Conservation (phyloP, 2,113 vertebrate genomes). For the Gopherus flavomarginatus region DNA sequence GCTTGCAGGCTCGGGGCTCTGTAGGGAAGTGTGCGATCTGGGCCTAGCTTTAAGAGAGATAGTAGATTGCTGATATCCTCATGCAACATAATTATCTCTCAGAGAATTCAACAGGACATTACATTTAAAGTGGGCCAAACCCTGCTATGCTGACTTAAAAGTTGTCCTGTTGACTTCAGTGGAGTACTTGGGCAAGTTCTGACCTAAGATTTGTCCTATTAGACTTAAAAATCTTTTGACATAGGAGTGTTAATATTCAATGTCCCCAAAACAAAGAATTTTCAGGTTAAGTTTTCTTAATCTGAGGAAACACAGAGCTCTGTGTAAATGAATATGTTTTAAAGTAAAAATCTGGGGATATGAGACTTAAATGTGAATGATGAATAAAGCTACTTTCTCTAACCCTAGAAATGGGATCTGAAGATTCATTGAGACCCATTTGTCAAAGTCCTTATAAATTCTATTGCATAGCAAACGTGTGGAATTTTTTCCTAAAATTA, state of each 20-base stretch:
- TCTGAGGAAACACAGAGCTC: background rate
- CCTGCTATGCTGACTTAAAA: background rate
- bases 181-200: background rate
- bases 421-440: background rate
- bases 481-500: background rate
- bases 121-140: background rate
- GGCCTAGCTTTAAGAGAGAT: background rate
- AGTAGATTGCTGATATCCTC: background rate
- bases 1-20: background rate
- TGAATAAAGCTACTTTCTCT: background rate
- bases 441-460: background rate
- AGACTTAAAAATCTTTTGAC: slow-evolving; percentile 17
- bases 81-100: background rate
- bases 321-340: background rate
- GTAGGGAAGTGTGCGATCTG: background rate
- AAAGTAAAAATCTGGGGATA: background rate
- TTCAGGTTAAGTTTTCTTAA: background rate
- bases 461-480: background rate
- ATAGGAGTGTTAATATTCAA: background rate
- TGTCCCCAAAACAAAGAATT: slow-evolving; percentile 16
- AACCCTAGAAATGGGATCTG: background rate
- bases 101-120: background rate
- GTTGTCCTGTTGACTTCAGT: background rate
- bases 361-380: background rate
- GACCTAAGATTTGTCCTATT: background rate